Base-by-base conservation (phyloP, 1,140 invertebrate species). In the Hycleus phaleratus region DNA sequence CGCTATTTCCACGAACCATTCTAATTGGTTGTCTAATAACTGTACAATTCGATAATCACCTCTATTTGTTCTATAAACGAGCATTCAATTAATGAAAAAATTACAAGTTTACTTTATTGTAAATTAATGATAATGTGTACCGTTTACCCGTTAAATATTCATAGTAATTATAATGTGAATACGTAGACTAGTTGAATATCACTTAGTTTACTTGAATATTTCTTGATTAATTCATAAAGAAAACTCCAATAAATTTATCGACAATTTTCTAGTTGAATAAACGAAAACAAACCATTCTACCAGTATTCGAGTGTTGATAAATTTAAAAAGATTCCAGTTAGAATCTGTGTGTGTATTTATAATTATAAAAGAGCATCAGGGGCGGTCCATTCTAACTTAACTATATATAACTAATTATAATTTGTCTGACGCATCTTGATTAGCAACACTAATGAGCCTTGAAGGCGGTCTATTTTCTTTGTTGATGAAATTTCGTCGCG, bases 41-140 rank as follows among this genome's bases (percentile, higher is more conserved):
- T 32, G 7, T 7, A 5, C 7, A 5, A 32, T 32, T 32, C 7
- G 7, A 32, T 32, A 32, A 32, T 32, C 32, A 32, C 7, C 7
- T 10, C 54, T 56, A 32, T 56, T 56, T 56, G 44, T 56, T 40
- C 54, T 38, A 47, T 24, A 56, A 56, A 56, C 54, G 54, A 56
- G 25, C 26, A 32, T 48, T 48, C 46, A 56, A 56, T 56, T 56
- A 56, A 47, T 56, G 18, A 56, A 48, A 56, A 38, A 56, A 56
- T 56, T 56, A 48, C 10, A 38, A 56, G 54, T 38, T 48, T 39
- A 38, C 18, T 42, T 47, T 48, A 38, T 56, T 24, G 26, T 8
- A 26, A 47, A 55, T 26, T 48, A 38, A 56, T 56, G 46, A 48
- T 38, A 26, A 24, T 26, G 26, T 42, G 43, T 26, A 25, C 8